Percentiles rank a stretch among this genome's conserved stretches.
Conservation (phyloP, 2,113 vertebrate species). For the Tenrec ecaudatus region DNA sequence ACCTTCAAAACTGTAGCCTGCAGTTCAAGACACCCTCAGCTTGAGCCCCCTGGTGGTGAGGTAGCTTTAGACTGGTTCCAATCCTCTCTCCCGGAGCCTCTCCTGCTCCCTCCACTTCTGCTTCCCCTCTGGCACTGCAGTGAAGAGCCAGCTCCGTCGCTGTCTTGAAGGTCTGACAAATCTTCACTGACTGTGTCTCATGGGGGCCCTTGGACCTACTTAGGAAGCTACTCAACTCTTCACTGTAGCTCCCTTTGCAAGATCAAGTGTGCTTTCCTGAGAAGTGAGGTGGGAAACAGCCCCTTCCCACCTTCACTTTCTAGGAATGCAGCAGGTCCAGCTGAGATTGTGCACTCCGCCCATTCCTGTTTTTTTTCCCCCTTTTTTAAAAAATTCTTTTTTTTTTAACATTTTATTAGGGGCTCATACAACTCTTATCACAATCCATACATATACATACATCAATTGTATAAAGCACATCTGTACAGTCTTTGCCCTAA, state of each 20-base stretch:
- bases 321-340: neutral
- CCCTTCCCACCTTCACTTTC: neutral
- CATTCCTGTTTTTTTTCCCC: neutral
- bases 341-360: neutral
- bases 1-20: neutral
- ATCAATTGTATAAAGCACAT: no score
- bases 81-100: neutral
- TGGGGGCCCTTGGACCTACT: neutral
- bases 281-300: neutral
- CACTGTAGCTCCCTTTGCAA: neutral
- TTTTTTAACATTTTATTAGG: no score
- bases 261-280: neutral
- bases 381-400: no score
- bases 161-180: no score
- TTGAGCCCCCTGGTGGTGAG: neutral
- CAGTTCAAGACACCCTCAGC: neutral
- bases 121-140: neutral
- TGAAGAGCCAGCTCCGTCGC: rapidly evolving
- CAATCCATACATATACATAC: no score
- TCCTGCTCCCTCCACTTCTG: neutral
- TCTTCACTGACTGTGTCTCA: neutral
- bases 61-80: neutral
- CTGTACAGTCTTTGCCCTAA: no score
- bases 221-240: neutral
- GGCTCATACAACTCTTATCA: no score